Evolutionary conservation across 2,797 vertebrate genomes (phyloP).

Genomic region (Chelidonichthys spinosus): DNA sequence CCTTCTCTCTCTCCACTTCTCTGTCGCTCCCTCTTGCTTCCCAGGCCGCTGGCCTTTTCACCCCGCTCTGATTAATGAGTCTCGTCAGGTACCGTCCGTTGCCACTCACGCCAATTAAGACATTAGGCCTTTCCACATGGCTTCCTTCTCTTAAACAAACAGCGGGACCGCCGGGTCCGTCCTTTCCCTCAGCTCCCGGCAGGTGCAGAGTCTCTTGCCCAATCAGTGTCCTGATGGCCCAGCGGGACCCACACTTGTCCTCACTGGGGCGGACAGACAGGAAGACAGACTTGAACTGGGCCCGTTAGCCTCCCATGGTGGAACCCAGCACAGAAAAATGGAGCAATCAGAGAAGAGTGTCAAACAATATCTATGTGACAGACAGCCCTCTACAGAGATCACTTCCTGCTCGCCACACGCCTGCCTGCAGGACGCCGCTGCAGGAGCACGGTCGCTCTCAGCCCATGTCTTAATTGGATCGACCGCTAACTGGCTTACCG

Average conservation of each 20-base stretch:
- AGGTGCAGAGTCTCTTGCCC: conserved; percentile 48
- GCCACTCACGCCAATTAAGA: conserved; percentile 84
- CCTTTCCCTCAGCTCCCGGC: conserved; percentile 46
- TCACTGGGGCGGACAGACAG: conserved; percentile 56
- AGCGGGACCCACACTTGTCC: conserved; percentile 50
- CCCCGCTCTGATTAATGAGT: conserved; percentile 78
- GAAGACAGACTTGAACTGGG: conserved; percentile 48
- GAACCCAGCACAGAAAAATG: conserved; percentile 64
- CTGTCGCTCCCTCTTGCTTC: conserved; percentile 22
- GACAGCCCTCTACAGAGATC: conserved; percentile 55
- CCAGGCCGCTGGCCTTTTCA: conserved; percentile 69
- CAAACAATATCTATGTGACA: conserved; percentile 68
- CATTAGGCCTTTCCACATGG: conserved; percentile 71
- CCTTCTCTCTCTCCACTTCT: conserved; percentile 1
- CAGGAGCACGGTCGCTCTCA: conserved; percentile 26
- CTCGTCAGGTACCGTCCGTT: conserved; percentile 81
- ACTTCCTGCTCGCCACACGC: conserved; percentile 21
- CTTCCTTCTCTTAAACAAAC: conserved; percentile 79
- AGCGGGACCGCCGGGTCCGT: conserved; percentile 66
- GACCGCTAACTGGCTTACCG: conserved; percentile 65
- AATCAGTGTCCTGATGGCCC: conserved; percentile 75
- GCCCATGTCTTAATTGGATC: conserved; percentile 73
- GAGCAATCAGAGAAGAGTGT: conserved; percentile 74
- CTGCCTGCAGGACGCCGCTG: conserved; percentile 42
- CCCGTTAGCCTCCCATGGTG: conserved; percentile 73